These are phyloP conservation scores for Dolichomitus sp. DNA, from an alignment of 2,888 invertebrate genomes.

Conservation along the genomic window DNA sequence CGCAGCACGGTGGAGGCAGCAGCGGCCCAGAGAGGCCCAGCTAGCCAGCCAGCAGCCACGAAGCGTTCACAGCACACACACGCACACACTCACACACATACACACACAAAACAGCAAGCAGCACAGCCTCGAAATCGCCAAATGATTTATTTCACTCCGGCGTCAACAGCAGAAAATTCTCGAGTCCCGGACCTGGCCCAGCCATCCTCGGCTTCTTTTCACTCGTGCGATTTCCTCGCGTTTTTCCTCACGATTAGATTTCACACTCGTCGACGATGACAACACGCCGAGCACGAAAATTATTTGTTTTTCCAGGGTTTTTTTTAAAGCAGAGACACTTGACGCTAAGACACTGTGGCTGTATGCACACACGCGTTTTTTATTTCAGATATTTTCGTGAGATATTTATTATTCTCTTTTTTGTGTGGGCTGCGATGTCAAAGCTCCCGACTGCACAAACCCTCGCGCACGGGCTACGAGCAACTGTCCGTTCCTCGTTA, in stretches of 20 bases:
- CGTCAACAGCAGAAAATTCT: slow-evolving; percentile 62
- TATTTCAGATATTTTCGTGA: not conserved
- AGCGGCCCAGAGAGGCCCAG: slow-evolving; percentile 40
- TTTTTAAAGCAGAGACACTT: not conserved
- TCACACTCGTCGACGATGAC: not conserved
- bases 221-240: slow-evolving; percentile 4
- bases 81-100: slow-evolving; percentile 16
- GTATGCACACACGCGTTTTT: not conserved
- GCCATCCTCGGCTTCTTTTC: slow-evolving; percentile 51
- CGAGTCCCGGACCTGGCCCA: slow-evolving; percentile 57
- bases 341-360: not conserved
- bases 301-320: not conserved
- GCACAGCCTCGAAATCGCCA: too few relatives aligned
- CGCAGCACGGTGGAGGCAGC: slow-evolving; percentile 55
- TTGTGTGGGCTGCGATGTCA: slow-evolving; percentile 39
- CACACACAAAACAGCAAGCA: not conserved
- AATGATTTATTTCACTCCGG: slow-evolving; percentile 71
- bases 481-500: slow-evolving; percentile 55
- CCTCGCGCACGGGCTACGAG: slow-evolving; percentile 77
- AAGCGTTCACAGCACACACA: slow-evolving; percentile 17
- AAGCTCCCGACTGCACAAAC: slow-evolving; percentile 68
- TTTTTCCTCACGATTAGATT: not conserved
- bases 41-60: slow-evolving; percentile 5
- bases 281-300: not conserved
- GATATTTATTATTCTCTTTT: slow-evolving; percentile 14